These are phyloP conservation scores for Oenanthe melanoleuca DNA, from an alignment of 2,113 vertebrate genomes.

Conservation along the genomic window DNA sequence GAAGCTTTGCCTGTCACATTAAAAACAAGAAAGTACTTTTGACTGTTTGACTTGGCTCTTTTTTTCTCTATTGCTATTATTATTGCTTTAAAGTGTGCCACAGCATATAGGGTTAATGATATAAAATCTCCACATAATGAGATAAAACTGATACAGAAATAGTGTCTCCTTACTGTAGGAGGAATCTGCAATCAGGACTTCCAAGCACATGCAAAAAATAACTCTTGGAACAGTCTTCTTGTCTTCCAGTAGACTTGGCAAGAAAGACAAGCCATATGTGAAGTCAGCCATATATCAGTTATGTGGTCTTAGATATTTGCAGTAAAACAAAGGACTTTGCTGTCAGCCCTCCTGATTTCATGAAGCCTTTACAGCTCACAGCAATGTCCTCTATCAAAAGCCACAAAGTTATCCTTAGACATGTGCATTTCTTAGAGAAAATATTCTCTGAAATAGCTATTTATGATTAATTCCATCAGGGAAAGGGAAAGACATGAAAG, in stretches of 20 bases:
- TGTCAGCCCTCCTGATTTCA: slow-evolving; percentile 44
- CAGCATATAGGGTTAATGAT: slow-evolving; percentile 8
- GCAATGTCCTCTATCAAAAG: slow-evolving; percentile 56
- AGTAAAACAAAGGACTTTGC: slow-evolving; percentile 62
- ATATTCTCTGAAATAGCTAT: slow-evolving; percentile 45
- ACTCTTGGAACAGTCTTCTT: slow-evolving; percentile 60
- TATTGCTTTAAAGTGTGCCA: neutral
- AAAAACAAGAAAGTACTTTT: neutral
- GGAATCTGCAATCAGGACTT: slow-evolving; percentile 61
- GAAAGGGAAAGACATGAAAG: slow-evolving; percentile 22
- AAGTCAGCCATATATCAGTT: slow-evolving; percentile 65
- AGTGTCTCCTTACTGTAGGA: slow-evolving; percentile 55
- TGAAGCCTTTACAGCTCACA: slow-evolving; percentile 52
- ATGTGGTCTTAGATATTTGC: slow-evolving; percentile 63
- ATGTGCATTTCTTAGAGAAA: slow-evolving; percentile 49
- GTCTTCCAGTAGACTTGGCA: slow-evolving; percentile 71
- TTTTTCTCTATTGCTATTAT: neutral
- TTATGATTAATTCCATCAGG: slow-evolving; percentile 62
- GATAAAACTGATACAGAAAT: slow-evolving; percentile 54
- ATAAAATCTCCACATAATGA: slow-evolving; percentile 10
- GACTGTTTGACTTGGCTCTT: neutral
- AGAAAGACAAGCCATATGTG: slow-evolving; percentile 65
- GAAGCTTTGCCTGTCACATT: neutral
- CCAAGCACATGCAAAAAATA: slow-evolving; percentile 66
- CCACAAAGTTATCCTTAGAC: slow-evolving; percentile 42